phyloP scores from a whole-genome alignment of 2,113 vertebrate genomes.

The Leucoraja erinaceus region DNA sequence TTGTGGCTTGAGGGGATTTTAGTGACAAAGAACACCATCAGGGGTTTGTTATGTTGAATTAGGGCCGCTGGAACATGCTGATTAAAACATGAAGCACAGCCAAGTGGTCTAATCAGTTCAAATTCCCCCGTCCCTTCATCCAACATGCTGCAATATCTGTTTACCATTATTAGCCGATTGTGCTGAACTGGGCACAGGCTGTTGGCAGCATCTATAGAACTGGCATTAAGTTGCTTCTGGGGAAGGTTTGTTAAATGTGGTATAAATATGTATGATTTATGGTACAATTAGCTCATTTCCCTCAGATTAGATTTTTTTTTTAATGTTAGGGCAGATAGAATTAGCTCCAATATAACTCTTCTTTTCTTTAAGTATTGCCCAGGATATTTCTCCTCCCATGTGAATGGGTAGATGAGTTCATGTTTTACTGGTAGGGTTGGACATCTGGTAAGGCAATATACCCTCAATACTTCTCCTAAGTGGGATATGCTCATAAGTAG shows the following conservation, averaged over 20 bases:
- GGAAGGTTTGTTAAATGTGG: neutral
- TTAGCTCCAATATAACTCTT: neutral
- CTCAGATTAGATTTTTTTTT: neutral
- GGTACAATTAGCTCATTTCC: neutral
- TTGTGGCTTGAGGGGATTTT: neutral
- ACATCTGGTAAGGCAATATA: neutral
- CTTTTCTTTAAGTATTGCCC: neutral
- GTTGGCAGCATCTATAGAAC: neutral
- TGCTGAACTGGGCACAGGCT: too few species aligned
- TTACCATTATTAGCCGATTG: neutral
- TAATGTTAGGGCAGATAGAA: neutral
- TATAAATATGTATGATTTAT: neutral
- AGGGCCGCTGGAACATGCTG: conserved; percentile 15
- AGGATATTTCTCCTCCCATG: neutral
- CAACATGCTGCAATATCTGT: neutral
- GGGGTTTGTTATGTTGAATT: neutral
- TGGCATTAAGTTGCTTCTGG: neutral
- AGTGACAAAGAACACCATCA: neutral
- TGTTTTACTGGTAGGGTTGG: neutral
- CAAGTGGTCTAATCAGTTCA: conserved; percentile 19
- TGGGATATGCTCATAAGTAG: neutral
- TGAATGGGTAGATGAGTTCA: neutral
- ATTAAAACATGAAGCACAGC: conserved; percentile 4
- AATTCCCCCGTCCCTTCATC: neutral
- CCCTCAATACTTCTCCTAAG: neutral